Conservation (phyloP, 2,113 vertebrate species). For the Pituophis catenifer region DNA sequence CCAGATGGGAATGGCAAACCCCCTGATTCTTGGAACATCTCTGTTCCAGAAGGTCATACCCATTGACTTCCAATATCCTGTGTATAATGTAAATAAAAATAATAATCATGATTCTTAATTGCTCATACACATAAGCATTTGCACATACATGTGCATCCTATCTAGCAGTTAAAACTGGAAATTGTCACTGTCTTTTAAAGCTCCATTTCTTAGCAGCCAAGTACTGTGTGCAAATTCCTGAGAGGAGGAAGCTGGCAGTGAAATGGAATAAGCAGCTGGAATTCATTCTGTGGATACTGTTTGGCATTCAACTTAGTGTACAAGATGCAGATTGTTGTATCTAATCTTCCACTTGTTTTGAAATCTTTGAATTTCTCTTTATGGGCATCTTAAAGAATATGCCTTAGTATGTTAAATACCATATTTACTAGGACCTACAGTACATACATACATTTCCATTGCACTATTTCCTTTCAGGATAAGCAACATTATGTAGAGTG, state of each 20-base stretch:
- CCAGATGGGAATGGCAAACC: neutral
- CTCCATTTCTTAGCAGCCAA: constrained; percentile 42
- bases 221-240: neutral
- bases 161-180: constrained; percentile 40
- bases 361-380: neutral
- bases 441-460: neutral
- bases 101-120: constrained; percentile 51
- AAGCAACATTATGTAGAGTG: neutral
- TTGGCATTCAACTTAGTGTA: neutral
- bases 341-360: neutral
- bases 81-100: constrained; percentile 56
- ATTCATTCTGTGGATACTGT: neutral
- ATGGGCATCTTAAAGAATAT: neutral
- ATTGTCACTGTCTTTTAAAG: constrained; percentile 49
- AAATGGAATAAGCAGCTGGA: neutral
- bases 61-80: constrained; percentile 55
- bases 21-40: neutral
- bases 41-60: constrained; percentile 35
- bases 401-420: neutral
- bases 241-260: neutral
- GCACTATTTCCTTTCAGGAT: neutral
- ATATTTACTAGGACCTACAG: neutral
- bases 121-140: constrained; percentile 7
- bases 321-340: neutral
- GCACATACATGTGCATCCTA: constrained; percentile 40